Conservation (phyloP, 2,797 vertebrate species). For the Rallus crepitans region DNA sequence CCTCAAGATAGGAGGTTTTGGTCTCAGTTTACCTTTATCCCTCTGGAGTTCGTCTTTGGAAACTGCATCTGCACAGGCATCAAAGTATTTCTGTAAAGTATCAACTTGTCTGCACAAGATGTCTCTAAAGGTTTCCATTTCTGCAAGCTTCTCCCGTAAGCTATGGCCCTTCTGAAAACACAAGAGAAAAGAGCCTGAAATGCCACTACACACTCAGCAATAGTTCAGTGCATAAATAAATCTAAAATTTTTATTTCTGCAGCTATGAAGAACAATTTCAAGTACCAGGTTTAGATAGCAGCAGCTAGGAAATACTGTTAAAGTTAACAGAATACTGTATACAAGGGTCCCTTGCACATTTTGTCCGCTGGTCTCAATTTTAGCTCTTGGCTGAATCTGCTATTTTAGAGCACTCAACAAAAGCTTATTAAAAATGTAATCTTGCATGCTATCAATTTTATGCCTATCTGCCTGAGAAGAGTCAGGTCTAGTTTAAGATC, state of each 20-base stretch:
- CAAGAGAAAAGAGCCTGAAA: neutral
- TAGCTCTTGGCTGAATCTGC: neutral
- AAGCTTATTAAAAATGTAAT: neutral
- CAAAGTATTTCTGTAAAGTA: conserved; percentile 96
- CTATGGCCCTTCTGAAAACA: conserved; percentile 92
- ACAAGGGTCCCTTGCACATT: neutral
- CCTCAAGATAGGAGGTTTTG: neutral
- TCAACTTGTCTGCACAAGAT: conserved; percentile 98
- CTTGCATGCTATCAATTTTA: neutral
- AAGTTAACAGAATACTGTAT: neutral
- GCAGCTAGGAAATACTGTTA: neutral
- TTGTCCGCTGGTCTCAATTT: neutral
- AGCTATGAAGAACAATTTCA: neutral
- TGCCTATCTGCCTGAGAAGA: neutral
- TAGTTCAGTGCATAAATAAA: neutral
- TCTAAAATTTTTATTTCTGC: neutral
- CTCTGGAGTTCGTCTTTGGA: conserved; percentile 95
- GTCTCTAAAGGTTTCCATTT: conserved; percentile 98
- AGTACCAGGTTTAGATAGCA: neutral
- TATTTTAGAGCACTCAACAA: neutral
- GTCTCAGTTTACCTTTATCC: conserved; percentile 87
- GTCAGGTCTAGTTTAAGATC: neutral
- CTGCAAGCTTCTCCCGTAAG: conserved; percentile 94
- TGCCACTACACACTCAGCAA: neutral
- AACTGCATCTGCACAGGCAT: conserved; percentile 91